Conservation (phyloP, 2,113 vertebrate genomes). For the Ailuropoda melanoleuca region DNA sequence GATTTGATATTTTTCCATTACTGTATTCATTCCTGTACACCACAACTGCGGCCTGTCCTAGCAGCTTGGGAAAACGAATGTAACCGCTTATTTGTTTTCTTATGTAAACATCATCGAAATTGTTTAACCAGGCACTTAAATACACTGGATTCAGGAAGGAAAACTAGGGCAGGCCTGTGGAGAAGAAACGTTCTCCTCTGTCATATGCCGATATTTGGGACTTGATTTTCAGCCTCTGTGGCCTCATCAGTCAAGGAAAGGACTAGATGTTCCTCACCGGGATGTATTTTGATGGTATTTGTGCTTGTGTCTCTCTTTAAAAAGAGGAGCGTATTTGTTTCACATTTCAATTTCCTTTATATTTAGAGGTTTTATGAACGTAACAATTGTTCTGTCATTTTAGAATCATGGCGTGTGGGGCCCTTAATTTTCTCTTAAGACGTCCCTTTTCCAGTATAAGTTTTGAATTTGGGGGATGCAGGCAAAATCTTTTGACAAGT, state of each 20-base stretch:
- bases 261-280: background rate
- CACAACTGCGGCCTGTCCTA: background rate
- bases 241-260: background rate
- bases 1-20: conserved; percentile 16
- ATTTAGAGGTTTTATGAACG: background rate
- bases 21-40: conserved; percentile 13
- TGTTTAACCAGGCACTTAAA: conserved; percentile 37
- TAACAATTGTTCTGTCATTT: background rate
- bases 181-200: background rate
- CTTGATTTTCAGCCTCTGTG: background rate
- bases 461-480: background rate
- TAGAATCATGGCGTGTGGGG: background rate
- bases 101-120: conserved; percentile 44
- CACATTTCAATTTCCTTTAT: background rate
- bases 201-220: background rate
- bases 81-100: conserved; percentile 53
- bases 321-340: background rate
- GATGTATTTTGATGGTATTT: background rate
- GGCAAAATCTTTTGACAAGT: background rate
- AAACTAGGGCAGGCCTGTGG: background rate
- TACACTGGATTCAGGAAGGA: background rate
- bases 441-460: background rate
- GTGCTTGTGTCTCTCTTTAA: background rate
- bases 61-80: conserved; percentile 35
- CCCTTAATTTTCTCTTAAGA: background rate